Conservation (phyloP, 2,888 invertebrate genomes). For the Macropis europaea region DNA sequence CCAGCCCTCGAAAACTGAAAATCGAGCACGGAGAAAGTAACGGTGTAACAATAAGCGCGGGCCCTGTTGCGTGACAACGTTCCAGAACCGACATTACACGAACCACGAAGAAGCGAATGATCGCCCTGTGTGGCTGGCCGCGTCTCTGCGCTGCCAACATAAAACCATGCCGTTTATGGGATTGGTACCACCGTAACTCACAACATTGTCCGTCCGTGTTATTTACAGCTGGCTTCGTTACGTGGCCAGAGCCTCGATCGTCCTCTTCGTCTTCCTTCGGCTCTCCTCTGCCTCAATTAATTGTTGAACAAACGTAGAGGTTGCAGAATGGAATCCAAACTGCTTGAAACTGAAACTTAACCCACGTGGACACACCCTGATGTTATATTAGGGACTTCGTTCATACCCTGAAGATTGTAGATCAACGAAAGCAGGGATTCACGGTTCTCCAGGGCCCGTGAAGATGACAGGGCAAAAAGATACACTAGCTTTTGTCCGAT, state of each 20-base stretch:
- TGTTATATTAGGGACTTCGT: no score
- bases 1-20: slow-evolving; percentile 38
- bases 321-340: no score
- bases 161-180: slow-evolving; percentile 77
- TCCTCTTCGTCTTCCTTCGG: slow-evolving; percentile 18
- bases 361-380: no score
- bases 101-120: slow-evolving; percentile 55
- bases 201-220: slow-evolving; percentile 75
- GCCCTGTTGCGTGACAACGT: slow-evolving; percentile 62
- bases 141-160: slow-evolving; percentile 70
- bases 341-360: no score
- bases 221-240: slow-evolving; percentile 75
- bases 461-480: no score
- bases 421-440: not conserved
- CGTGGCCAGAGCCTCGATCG: slow-evolving; percentile 25
- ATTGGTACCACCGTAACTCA: slow-evolving; percentile 75
- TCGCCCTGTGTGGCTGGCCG: slow-evolving; percentile 73
- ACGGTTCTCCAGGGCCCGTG: slow-evolving; percentile 26
- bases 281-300: not conserved
- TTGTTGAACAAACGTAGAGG: no score
- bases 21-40: slow-evolving; percentile 51
- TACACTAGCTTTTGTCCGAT: no score
- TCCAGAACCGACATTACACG: slow-evolving; percentile 49
- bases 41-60: slow-evolving; percentile 51
- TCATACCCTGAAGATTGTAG: no score